These are phyloP conservation scores for Alviniconcha marisindica DNA, from an alignment of 1,140 invertebrate species.

Conservation along the genomic window DNA sequence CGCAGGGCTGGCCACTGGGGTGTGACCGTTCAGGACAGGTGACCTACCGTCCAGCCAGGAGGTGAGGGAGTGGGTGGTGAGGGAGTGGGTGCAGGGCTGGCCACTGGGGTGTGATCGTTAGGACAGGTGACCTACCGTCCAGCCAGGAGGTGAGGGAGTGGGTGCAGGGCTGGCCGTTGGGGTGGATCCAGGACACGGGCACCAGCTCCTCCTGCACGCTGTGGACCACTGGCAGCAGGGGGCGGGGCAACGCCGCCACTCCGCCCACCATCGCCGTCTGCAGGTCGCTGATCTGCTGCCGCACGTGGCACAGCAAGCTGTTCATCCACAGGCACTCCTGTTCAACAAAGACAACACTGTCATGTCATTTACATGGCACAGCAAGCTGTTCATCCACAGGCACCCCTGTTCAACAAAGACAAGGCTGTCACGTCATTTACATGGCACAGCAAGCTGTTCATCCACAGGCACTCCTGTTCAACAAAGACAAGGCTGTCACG, in stretches of 20 bases:
- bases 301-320: slow-evolving; percentile 70
- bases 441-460: background rate
- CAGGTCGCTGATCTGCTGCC: slow-evolving; percentile 69
- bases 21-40: slow-evolving; percentile 69
- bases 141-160: slow-evolving; percentile 73
- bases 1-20: slow-evolving; percentile 70
- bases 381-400: background rate
- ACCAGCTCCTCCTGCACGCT: slow-evolving; percentile 70
- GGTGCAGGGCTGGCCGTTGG: slow-evolving; percentile 72
- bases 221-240: slow-evolving; percentile 55
- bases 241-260: slow-evolving; percentile 60
- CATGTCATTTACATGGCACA: background rate
- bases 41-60: slow-evolving; percentile 69
- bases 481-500: no score
- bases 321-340: slow-evolving; percentile 74
- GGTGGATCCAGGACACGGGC: slow-evolving; percentile 72
- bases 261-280: slow-evolving; percentile 65
- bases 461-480: slow-evolving; percentile 14
- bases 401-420: background rate
- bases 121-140: slow-evolving; percentile 58
- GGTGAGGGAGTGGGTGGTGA: slow-evolving; percentile 69
- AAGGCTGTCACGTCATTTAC: background rate
- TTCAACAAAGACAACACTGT: no score
- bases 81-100: slow-evolving; percentile 72
- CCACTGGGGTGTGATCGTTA: slow-evolving; percentile 63